These are phyloP conservation scores for Otocyon megalotis DNA, from an alignment of 2,113 vertebrate genomes.

Conservation along the genomic window DNA sequence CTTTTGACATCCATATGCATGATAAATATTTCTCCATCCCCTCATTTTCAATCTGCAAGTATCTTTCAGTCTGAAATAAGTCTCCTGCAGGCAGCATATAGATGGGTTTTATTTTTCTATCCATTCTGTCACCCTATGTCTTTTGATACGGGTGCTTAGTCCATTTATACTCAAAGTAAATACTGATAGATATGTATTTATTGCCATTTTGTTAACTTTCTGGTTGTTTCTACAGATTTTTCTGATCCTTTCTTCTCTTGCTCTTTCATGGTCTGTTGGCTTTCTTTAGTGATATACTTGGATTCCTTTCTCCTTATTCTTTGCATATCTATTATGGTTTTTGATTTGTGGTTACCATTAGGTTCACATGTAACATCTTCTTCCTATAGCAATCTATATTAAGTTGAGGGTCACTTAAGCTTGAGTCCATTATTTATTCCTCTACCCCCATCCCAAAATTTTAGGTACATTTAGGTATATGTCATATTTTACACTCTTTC, in stretches of 20 bases:
- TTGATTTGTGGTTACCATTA: not conserved
- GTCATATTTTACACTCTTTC: not conserved
- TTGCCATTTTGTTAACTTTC: not conserved
- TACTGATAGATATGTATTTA: not conserved
- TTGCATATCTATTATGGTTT: not conserved
- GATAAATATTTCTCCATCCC: not conserved
- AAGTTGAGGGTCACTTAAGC: not conserved
- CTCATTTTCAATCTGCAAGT: not conserved
- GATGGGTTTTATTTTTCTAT: not conserved
- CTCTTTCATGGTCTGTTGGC: too few species aligned
- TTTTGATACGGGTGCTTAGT: not conserved
- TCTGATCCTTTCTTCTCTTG: not conserved
- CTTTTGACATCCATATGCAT: not conserved
- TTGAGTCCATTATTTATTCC: not conserved
- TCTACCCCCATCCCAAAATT: not conserved
- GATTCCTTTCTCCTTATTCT: not conserved
- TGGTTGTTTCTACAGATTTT: not conserved
- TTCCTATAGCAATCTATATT: not conserved
- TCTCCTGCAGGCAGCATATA: not conserved
- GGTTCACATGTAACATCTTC: not conserved
- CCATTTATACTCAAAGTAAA: not conserved
- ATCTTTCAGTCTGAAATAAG: not conserved
- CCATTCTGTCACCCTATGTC: not conserved
- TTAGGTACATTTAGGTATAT: not conserved
- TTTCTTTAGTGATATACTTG: not conserved